Evolutionary conservation across 1,140 invertebrate species (phyloP).

Genomic region (Camponotus floridanus): DNA sequence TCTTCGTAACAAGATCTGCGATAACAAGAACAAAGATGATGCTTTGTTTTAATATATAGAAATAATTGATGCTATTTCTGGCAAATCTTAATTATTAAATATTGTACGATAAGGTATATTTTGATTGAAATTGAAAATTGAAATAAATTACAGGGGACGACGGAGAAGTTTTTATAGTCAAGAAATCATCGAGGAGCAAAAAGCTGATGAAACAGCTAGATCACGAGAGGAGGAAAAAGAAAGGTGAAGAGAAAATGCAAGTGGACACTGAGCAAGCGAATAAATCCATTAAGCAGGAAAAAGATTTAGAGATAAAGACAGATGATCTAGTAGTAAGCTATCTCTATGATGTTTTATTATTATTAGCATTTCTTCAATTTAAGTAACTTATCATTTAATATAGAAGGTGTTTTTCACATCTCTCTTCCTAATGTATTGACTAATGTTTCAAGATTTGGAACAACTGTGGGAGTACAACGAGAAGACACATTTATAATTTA

Average conservation of each 20-base stretch:
- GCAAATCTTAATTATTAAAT: constrained; percentile 10
- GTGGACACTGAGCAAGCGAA: constrained; percentile 84
- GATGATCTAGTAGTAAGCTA: constrained; percentile 88
- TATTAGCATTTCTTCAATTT: constrained; percentile 78
- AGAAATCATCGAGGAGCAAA: constrained; percentile 97
- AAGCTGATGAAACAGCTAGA: constrained; percentile 95
- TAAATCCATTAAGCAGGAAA: constrained; percentile 85
- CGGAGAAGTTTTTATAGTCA: constrained; percentile 96
- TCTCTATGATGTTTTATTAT: constrained; percentile 85
- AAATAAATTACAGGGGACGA: constrained; percentile 90
- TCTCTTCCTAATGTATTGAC: constrained; percentile 30
- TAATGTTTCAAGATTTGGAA: constrained; percentile 62
- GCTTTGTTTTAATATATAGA: constrained; percentile 32
- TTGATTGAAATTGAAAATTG: constrained; percentile 8
- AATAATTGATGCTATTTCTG: constrained; percentile 2
- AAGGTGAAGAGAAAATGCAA: constrained; percentile 88
- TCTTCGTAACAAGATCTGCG: not conserved
- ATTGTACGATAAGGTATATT: not conserved
- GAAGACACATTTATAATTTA: constrained; percentile 38
- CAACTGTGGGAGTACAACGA: constrained; percentile 52
- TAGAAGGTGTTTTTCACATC: constrained; percentile 19
- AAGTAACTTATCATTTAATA: constrained; percentile 58
- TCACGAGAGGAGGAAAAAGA: constrained; percentile 91
- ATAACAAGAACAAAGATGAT: not conserved
- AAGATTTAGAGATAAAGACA: constrained; percentile 88